These are phyloP conservation scores for Oreochromis grahami DNA, from an alignment of 2,797 vertebrate species.

Conservation along the genomic window DNA sequence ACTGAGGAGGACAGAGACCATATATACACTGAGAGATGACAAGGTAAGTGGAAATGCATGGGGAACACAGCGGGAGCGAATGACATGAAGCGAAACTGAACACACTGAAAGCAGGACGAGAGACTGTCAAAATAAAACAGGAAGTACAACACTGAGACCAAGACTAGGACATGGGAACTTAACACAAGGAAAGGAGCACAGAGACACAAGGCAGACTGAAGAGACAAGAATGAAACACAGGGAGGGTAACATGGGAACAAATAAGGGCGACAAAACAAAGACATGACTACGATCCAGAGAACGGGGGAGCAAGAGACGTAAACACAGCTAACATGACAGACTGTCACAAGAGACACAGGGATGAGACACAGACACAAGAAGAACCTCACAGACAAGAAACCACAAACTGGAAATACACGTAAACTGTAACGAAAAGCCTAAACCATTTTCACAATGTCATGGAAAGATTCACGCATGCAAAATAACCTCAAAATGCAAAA, in stretches of 20 bases:
- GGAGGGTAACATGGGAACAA: not conserved
- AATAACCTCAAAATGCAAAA: not conserved
- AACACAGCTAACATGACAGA: not conserved
- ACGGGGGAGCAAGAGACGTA: fast-evolving
- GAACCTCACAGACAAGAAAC: fast-evolving
- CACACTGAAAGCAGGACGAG: not conserved
- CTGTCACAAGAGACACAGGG: not conserved
- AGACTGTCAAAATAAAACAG: not conserved
- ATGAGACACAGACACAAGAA: not conserved
- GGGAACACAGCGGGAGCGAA: not conserved
- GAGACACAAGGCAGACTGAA: not conserved
- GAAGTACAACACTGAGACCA: not conserved
- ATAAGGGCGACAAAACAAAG: not conserved
- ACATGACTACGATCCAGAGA: fast-evolving
- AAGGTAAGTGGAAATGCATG: not conserved
- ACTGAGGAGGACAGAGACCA: not conserved
- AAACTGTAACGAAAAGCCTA: too few relatives aligned
- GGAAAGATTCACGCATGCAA: not conserved
- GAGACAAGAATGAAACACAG: not conserved
- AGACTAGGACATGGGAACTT: not conserved
- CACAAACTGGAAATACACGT: not conserved
- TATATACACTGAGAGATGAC: not conserved
- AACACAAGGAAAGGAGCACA: not conserved
- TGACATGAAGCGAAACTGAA: fast-evolving
- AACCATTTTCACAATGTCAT: too few relatives aligned